These are phyloP conservation scores for Brotula barbata DNA, from an alignment of 2,797 vertebrate species.

Conservation along the genomic window DNA sequence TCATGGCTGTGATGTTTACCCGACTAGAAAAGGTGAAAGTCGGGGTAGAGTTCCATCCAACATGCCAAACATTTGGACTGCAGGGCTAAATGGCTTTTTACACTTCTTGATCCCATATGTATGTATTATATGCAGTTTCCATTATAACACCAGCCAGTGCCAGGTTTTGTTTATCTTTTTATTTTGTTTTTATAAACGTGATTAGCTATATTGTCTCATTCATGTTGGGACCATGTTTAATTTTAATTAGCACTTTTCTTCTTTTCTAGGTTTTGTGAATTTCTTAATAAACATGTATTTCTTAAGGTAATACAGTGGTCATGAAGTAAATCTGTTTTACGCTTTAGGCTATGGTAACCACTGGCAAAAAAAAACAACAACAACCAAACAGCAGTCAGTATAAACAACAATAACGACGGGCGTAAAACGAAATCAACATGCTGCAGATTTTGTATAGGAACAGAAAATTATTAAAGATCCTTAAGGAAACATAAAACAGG, in stretches of 20 bases:
- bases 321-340: slow-evolving; percentile 64
- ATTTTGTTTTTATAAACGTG: slow-evolving; percentile 71
- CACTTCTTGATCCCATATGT: slow-evolving; percentile 55
- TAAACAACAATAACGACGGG: background rate
- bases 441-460: background rate
- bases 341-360: slow-evolving; percentile 40
- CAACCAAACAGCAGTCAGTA: background rate
- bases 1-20: slow-evolving; percentile 35
- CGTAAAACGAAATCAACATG: background rate
- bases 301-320: slow-evolving; percentile 71
- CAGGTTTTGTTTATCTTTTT: slow-evolving; percentile 70
- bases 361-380: no score
- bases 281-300: slow-evolving; percentile 83
- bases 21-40: slow-evolving; percentile 40
- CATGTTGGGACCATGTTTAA: slow-evolving; percentile 79
- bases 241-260: slow-evolving; percentile 82
- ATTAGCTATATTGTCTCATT: slow-evolving; percentile 74
- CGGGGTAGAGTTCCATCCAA: slow-evolving; percentile 38
- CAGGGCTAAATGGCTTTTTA: slow-evolving; percentile 56
- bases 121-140: slow-evolving; percentile 64
- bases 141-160: slow-evolving; percentile 64
- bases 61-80: slow-evolving; percentile 50
- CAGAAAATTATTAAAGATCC: no score
- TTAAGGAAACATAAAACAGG: no score
- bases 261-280: slow-evolving; percentile 78